Conservation (phyloP, 2,888 invertebrate genomes). For the Pterobdella sp. region DNA sequence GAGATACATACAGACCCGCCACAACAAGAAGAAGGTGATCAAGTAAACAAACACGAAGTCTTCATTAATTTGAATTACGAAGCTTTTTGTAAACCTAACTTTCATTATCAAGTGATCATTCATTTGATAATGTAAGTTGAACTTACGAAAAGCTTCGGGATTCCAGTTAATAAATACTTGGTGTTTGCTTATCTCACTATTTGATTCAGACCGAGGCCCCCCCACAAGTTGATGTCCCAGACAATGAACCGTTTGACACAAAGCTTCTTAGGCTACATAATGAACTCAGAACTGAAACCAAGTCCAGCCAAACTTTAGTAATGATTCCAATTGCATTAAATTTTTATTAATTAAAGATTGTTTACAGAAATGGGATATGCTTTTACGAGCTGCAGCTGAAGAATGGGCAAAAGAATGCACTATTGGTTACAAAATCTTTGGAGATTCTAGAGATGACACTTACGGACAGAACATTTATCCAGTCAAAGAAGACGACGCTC, state of each 20-base stretch:
- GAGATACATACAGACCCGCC: too few relatives aligned
- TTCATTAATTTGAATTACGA: too few relatives aligned
- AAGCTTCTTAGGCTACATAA: slow-evolving; percentile 3
- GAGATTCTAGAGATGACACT: not conserved
- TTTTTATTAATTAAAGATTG: too few relatives aligned
- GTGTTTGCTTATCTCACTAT: too few relatives aligned
- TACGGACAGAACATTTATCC: slow-evolving; percentile 7
- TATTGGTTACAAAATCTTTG: slow-evolving; percentile 5
- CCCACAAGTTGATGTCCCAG: not conserved
- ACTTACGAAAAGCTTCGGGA: not conserved
- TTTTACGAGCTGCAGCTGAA: not conserved
- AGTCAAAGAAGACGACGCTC: not conserved
- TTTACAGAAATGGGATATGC: not conserved
- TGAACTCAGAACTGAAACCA: not conserved
- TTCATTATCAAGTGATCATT: too few relatives aligned
- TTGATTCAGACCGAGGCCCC: too few relatives aligned
- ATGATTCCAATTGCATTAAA: too few relatives aligned
- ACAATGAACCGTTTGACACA: not conserved
- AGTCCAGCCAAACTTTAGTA: not conserved
- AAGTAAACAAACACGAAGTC: too few relatives aligned
- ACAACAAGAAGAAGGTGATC: too few relatives aligned
- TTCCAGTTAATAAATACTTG: not conserved
- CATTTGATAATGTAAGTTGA: not conserved
- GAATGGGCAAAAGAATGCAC: slow-evolving; percentile 6
- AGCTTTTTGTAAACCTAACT: too few relatives aligned